A percentile compares a stretch with the other conserved stretches of the same genome.
These are phyloP conservation scores for Aphelocoma coerulescens DNA, from an alignment of 2,113 vertebrate genomes.

Conservation along the genomic window DNA sequence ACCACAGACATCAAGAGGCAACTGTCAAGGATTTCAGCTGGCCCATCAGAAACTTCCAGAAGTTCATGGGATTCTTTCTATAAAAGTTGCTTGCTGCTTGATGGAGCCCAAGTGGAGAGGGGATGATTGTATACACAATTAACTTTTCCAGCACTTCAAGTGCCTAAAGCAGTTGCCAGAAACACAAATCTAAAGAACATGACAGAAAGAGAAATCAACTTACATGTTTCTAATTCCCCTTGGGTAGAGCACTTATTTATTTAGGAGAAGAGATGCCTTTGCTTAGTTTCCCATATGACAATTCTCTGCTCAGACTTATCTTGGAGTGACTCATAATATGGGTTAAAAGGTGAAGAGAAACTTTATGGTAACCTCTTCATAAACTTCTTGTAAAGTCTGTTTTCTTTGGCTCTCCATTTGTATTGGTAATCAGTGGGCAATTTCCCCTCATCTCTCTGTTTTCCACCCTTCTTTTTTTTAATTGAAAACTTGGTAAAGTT, in stretches of 20 bases:
- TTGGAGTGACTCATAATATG: slow-evolving; percentile 38
- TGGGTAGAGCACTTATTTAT: not conserved
- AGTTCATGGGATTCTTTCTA: not conserved
- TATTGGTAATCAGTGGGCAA: slow-evolving; percentile 17
- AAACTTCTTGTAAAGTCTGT: not conserved
- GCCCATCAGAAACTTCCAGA: not conserved
- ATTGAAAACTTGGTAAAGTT: not conserved
- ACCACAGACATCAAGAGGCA: not conserved
- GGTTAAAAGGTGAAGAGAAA: slow-evolving; percentile 10
- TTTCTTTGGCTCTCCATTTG: not conserved
- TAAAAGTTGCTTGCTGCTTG: not conserved
- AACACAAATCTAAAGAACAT: not conserved
- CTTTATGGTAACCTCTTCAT: not conserved
- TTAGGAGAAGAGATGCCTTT: not conserved
- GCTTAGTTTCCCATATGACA: slow-evolving; percentile 6
- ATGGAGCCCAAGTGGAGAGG: not conserved
- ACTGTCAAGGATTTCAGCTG: not conserved
- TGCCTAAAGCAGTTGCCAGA: not conserved
- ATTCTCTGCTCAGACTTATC: slow-evolving; percentile 19
- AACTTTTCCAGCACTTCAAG: not conserved
- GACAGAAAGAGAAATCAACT: not conserved
- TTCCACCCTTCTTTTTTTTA: not conserved
- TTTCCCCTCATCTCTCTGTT: slow-evolving; percentile 27
- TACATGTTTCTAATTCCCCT: not conserved
- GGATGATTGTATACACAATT: not conserved